Percentiles rank a stretch among this genome's conserved stretches.
These are phyloP conservation scores for Lepidurus packardi DNA, from an alignment of 1,140 invertebrate species.

Conservation along the genomic window DNA sequence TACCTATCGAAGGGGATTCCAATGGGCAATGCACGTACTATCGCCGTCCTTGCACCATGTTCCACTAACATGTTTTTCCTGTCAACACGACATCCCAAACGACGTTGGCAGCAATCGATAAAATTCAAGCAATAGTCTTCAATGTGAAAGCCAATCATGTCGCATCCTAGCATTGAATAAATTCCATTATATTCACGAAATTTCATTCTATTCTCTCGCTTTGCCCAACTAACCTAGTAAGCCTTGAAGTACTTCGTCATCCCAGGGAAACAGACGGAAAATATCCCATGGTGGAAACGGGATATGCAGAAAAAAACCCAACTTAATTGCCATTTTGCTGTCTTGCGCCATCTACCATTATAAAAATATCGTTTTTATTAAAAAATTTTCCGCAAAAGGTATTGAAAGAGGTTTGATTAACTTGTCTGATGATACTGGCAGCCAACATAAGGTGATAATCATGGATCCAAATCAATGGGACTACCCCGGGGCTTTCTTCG, in stretches of 20 bases:
- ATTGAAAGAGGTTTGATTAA: conserved; percentile 38
- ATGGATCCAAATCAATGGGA: conserved; percentile 80
- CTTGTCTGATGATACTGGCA: conserved; percentile 78
- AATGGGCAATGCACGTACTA: conserved; percentile 74
- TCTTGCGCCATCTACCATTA: conserved; percentile 61
- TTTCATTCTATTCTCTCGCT: not conserved
- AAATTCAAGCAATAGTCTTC: conserved; percentile 87
- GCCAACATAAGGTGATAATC: conserved; percentile 87
- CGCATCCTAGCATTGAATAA: conserved; percentile 58
- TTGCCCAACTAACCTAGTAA: conserved; percentile 23
- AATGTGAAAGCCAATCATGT: conserved; percentile 87
- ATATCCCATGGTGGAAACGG: conserved; percentile 90
- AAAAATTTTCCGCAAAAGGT: not conserved
- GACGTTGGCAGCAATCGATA: conserved; percentile 81
- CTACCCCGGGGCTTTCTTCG: conserved; percentile 47
- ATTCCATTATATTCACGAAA: not conserved
- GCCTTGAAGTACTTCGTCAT: conserved; percentile 84
- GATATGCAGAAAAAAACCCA: conserved; percentile 87
- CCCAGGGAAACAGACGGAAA: conserved; percentile 81
- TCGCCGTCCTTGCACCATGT: conserved; percentile 73
- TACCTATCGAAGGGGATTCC: conserved; percentile 72
- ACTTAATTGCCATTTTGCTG: conserved; percentile 65
- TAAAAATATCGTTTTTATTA: conserved; percentile 23
- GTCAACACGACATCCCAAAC: conserved; percentile 79
- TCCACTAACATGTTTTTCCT: conserved; percentile 79